Evolutionary conservation across 2,888 invertebrate genomes (phyloP).

Genomic region (Acanthacorydalis orientalis): DNA sequence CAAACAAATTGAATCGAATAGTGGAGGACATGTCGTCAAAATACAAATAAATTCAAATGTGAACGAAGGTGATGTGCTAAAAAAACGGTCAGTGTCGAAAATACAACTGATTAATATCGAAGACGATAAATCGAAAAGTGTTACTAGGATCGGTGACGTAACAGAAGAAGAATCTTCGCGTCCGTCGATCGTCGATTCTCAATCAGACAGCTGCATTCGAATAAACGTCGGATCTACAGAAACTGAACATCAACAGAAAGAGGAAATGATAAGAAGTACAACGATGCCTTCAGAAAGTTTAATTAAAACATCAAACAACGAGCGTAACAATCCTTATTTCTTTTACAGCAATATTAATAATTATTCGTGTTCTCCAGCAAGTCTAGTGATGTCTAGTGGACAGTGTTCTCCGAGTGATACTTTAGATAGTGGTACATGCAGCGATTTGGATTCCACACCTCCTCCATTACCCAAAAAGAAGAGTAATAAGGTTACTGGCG

Average conservation of each 20-base stretch:
- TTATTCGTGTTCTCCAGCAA: conserved; percentile 33
- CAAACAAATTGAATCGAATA: conserved; percentile 17
- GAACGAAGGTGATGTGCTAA: conserved; percentile 10
- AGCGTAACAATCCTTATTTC: conserved; percentile 25
- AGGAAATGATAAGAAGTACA: conserved; percentile 35
- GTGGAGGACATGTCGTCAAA: conserved; percentile 43
- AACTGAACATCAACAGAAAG: conserved; percentile 17
- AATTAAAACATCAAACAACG: conserved; percentile 13
- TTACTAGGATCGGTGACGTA: background rate
- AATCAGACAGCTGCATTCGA: conserved; percentile 35
- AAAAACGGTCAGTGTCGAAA: background rate
- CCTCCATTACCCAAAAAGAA: conserved; percentile 51
- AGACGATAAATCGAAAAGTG: background rate
- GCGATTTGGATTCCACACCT: conserved; percentile 62
- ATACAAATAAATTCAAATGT: conserved; percentile 47
- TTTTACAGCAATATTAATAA: conserved; percentile 33
- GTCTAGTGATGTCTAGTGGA: conserved; percentile 55
- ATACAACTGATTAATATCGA: background rate
- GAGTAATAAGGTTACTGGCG: conserved; percentile 26
- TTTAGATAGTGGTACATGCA: conserved; percentile 70
- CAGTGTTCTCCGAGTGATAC: conserved; percentile 73
- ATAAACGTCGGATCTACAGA: conserved; percentile 34
- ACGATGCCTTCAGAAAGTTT: conserved; percentile 22
- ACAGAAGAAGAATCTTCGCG: conserved; percentile 5
- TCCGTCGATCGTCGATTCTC: conserved; percentile 6